Percentiles rank a stretch among this genome's conserved stretches.
Evolutionary conservation across 2,113 vertebrate genomes (phyloP).

Genomic region (Sebastes schlegelii): DNA sequence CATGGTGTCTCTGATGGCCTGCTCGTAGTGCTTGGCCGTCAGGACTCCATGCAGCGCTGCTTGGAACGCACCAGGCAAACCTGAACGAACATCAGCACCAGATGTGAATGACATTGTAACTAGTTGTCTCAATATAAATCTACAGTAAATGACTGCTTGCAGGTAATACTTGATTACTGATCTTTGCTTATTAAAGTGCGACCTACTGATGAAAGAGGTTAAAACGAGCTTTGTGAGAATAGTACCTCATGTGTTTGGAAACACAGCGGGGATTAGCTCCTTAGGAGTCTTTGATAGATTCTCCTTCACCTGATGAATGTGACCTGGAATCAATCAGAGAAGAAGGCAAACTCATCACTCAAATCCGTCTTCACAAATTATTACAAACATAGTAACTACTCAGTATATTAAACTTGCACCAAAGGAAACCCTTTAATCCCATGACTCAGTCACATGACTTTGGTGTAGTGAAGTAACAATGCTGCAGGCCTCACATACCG

Average conservation of each 20-base stretch:
- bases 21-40: slow-evolving; percentile 74
- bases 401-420: not conserved
- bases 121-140: not conserved
- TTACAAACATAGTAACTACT: not conserved
- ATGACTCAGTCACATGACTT: slow-evolving; percentile 40
- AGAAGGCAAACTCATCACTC: not conserved
- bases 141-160: not conserved
- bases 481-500: slow-evolving; percentile 65
- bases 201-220: not conserved
- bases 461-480: slow-evolving; percentile 8
- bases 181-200: not conserved
- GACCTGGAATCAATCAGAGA: slow-evolving; percentile 63
- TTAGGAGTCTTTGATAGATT: slow-evolving; percentile 70
- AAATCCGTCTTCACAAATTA: not conserved
- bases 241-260: slow-evolving; percentile 82
- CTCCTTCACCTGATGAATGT: slow-evolving; percentile 81
- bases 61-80: slow-evolving; percentile 85
- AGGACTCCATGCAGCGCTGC: slow-evolving; percentile 84
- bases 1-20: slow-evolving; percentile 82
- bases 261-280: slow-evolving; percentile 78
- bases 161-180: not conserved
- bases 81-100: slow-evolving; percentile 53
- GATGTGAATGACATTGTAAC: not conserved
- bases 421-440: slow-evolving; percentile 5
- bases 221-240: not conserved